phyloP scores from a whole-genome alignment of 2,888 invertebrate species.

The Pseudococcus longispinus region DNA sequence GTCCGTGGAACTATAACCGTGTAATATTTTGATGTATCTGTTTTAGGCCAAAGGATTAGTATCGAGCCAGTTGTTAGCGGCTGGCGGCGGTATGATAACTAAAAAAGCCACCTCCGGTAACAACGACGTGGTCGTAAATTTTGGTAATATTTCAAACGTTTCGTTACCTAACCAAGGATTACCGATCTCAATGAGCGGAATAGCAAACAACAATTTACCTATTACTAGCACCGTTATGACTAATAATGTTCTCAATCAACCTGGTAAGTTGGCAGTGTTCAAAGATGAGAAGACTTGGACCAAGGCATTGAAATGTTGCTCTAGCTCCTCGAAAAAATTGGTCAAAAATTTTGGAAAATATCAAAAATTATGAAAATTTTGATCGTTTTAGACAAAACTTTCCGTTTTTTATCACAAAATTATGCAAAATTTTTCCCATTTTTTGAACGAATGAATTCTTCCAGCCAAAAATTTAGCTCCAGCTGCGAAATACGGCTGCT shows the following conservation, averaged over 20 bases:
- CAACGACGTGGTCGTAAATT: slow-evolving; percentile 66
- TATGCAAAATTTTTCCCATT: too few relatives aligned
- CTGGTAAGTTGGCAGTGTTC: slow-evolving; percentile 35
- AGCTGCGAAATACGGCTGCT: too few relatives aligned
- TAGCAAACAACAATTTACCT: slow-evolving; percentile 76
- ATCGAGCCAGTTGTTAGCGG: slow-evolving; percentile 75
- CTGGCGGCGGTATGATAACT: slow-evolving; percentile 65
- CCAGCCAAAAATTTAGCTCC: too few relatives aligned
- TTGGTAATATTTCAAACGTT: slow-evolving; percentile 56
- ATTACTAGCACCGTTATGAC: slow-evolving; percentile 71
- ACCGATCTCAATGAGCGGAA: slow-evolving; percentile 81
- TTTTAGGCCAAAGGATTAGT: slow-evolving; percentile 76
- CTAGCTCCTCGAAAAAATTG: too few relatives aligned
- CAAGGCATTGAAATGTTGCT: background rate
- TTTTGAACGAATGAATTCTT: too few relatives aligned
- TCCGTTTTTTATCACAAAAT: background rate
- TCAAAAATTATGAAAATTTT: too few relatives aligned
- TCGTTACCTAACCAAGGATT: slow-evolving; percentile 66
- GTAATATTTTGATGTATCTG: slow-evolving; percentile 61
- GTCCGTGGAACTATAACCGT: background rate
- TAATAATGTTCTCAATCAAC: slow-evolving; percentile 65
- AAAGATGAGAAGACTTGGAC: background rate
- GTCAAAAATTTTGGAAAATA: too few relatives aligned
- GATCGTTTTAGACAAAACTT: too few relatives aligned
- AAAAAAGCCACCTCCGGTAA: slow-evolving; percentile 75